Evolutionary conservation across 1,140 invertebrate species (phyloP).

Genomic region (Bombus picipes): DNA sequence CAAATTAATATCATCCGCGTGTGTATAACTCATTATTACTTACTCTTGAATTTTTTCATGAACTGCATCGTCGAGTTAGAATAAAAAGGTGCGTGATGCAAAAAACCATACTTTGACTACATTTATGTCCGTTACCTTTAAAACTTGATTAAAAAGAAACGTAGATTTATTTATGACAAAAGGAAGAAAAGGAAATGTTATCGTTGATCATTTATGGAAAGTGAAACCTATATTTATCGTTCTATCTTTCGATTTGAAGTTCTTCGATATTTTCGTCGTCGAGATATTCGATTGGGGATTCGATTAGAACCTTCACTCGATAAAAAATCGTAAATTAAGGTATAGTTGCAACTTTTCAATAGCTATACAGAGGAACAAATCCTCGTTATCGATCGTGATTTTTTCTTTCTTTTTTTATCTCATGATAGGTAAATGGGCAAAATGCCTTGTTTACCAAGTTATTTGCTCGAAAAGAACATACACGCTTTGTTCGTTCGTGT

Average conservation of each 20-base stretch:
- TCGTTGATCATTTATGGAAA: not conserved
- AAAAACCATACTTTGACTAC: constrained; percentile 13
- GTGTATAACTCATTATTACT: constrained; percentile 6
- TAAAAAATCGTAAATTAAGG: not conserved
- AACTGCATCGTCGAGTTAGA: constrained; percentile 19
- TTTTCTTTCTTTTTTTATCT: not conserved
- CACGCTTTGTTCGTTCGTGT: not conserved
- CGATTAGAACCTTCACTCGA: constrained; percentile 38
- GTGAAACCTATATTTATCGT: not conserved
- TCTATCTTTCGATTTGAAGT: not conserved
- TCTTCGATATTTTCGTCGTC: constrained; percentile 16
- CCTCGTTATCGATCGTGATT: constrained; percentile 14
- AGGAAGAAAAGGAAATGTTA: not conserved
- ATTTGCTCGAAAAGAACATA: not conserved
- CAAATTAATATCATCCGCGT: constrained; percentile 45
- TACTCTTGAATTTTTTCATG: constrained; percentile 20
- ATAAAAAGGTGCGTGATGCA: constrained; percentile 37
- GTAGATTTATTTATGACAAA: not conserved
- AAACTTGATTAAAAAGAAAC: not conserved
- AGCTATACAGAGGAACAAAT: constrained; percentile 15
- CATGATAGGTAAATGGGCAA: not conserved
- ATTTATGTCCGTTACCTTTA: constrained; percentile 22
- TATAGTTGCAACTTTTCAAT: constrained; percentile 27
- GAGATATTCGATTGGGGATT: constrained; percentile 36
- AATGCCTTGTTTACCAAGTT: not conserved